Base-by-base conservation (phyloP, 2,797 vertebrate genomes). In the Streptopelia turtur region DNA sequence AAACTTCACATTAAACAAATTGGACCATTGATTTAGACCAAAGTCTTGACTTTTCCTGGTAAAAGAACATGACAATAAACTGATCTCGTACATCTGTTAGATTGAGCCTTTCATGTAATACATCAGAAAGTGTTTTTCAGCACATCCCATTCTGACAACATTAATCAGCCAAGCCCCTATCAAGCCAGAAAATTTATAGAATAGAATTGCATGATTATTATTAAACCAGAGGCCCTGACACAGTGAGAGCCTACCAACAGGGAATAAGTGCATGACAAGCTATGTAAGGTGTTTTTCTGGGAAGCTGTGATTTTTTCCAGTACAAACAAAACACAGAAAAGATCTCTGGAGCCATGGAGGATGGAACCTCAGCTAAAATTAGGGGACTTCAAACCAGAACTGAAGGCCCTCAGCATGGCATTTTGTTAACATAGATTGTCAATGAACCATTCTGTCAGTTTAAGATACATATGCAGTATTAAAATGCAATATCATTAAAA, bases 1-100 rank as follows among this genome's bases (percentile, higher is more conserved):
- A 92, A 90, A 77, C 89, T 96, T 94, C 83, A 80, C 71, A 80
- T 91, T 96, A 92, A 90, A 80, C 60, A 95, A 97, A 95, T 87
- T 90, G 77, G 60, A 69, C 28, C 80, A 96, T 21, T 92, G 87
- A 91, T 92, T 94, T 92, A 91, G 64, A 53, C 60, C 63, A 55
- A 85, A 91, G 78, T 86, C 93, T 88, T 87, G 49, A 52, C 50
- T 93, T 93, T 86, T 94, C 49, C 66, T 83, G 64, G 49, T 68
- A 91, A 92, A 96, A 83, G 68, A 83, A 33, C 64, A 83, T 83
- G 84, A 83, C 83, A 93, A 92, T 94, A 95, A 93, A 91, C 70
- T 47, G 11, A 80, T 77, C 71, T 72, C 0, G 1, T 76, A 84
- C 65, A 84, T 89, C 88, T 89, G 63, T 92, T 94, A 64, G 49